These are phyloP conservation scores for Pampus argenteus DNA, from an alignment of 2,797 vertebrate genomes.

Conservation along the genomic window DNA sequence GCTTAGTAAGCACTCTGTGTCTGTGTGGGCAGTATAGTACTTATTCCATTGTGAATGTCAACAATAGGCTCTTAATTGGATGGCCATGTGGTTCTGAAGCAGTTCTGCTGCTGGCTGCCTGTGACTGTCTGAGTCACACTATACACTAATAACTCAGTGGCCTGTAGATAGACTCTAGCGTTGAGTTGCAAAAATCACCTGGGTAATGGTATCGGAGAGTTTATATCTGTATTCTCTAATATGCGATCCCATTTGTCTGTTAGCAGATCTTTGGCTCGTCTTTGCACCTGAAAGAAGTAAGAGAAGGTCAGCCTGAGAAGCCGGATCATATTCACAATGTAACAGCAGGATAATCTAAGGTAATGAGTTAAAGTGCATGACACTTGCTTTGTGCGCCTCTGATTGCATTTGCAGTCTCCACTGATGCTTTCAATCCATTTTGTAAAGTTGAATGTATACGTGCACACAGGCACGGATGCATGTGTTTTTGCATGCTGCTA, in stretches of 20 bases:
- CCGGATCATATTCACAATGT: not conserved
- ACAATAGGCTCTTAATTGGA: slow-evolving; percentile 60
- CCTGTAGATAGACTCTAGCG: slow-evolving; percentile 27
- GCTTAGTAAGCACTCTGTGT: slow-evolving; percentile 5
- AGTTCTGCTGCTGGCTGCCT: slow-evolving; percentile 26
- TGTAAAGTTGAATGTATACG: not conserved
- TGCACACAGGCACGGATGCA: not conserved
- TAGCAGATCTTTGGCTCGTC: slow-evolving; percentile 8
- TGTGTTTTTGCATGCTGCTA: not conserved
- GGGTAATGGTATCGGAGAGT: slow-evolving; percentile 18
- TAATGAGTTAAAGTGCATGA: not conserved
- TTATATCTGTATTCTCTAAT: slow-evolving; percentile 13
- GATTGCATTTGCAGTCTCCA: not conserved
- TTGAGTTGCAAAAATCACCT: slow-evolving; percentile 38
- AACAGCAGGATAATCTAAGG: slow-evolving; percentile 5
- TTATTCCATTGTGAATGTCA: slow-evolving; percentile 41
- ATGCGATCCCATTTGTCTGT: slow-evolving; percentile 12
- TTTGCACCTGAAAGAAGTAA: not conserved
- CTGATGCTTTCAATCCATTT: not conserved
- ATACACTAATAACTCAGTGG: slow-evolving; percentile 22
- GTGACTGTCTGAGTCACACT: slow-evolving; percentile 27
- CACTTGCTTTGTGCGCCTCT: slow-evolving; percentile 1
- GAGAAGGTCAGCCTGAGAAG: slow-evolving; percentile 20
- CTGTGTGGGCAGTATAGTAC: slow-evolving; percentile 29
- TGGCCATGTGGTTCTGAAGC: slow-evolving; percentile 35